Percentiles rank a stretch among this genome's conserved stretches.
These are phyloP conservation scores for Scaptomyza cyrtandrae DNA, from an alignment of 2,888 invertebrate genomes.

Conservation along the genomic window DNA sequence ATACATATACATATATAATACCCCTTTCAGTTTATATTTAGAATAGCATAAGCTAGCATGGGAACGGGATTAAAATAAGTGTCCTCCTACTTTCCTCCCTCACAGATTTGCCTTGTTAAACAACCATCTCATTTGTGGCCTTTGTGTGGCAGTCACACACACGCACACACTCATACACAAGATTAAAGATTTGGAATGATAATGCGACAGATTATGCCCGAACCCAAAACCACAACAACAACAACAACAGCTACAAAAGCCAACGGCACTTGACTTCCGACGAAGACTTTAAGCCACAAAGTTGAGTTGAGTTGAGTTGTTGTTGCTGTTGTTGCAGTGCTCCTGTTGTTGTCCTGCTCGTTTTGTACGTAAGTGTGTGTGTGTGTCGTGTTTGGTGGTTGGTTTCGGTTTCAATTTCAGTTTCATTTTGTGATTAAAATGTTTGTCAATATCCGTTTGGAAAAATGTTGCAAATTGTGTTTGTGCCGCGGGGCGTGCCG, in stretches of 20 bases:
- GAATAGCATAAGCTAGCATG: background rate
- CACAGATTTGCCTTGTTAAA: background rate
- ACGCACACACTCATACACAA: slow-evolving; percentile 5
- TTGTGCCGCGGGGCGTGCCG: slow-evolving; percentile 79
- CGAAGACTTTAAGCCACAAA: slow-evolving; percentile 38
- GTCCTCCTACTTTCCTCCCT: background rate
- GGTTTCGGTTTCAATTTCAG: slow-evolving; percentile 35
- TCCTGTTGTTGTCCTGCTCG: slow-evolving; percentile 44
- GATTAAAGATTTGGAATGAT: slow-evolving; percentile 14
- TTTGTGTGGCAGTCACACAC: slow-evolving; percentile 17
- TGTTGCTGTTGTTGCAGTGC: slow-evolving; percentile 21
- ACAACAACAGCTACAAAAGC: slow-evolving; percentile 27
- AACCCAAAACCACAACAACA: slow-evolving; percentile 23
- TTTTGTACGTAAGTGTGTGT: background rate
- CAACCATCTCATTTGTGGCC: slow-evolving; percentile 23
- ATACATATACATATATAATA: no score
- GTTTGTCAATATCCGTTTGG: slow-evolving; percentile 83
- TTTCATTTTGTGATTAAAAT: slow-evolving; percentile 78
- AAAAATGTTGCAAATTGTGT: slow-evolving; percentile 83
- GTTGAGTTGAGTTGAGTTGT: slow-evolving; percentile 8
- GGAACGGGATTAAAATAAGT: background rate
- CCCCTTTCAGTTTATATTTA: background rate
- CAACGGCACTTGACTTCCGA: slow-evolving; percentile 78
- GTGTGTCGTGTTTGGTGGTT: slow-evolving; percentile 58
- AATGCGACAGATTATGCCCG: slow-evolving; percentile 43